Evolutionary conservation across 2,888 invertebrate genomes (phyloP).

Genomic region (Xestobium rufovillosum): DNA sequence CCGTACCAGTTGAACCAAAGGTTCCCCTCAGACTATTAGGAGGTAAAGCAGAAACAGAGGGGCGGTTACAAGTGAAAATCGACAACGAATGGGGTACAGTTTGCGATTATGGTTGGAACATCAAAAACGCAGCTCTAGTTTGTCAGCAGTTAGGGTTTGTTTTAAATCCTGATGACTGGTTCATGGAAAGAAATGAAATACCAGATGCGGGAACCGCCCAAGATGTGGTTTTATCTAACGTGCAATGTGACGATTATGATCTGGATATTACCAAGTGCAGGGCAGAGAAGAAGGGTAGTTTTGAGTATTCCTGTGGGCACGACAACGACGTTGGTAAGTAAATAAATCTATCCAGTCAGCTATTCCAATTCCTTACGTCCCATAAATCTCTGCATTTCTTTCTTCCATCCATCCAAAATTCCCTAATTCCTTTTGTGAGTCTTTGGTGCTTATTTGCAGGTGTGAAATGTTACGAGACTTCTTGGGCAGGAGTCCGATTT

Average conservation of each 20-base stretch:
- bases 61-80: conserved; percentile 77
- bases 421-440: too few relatives aligned
- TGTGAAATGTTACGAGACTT: conserved; percentile 81
- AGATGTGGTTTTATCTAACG: conserved; percentile 74
- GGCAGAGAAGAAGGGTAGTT: conserved; percentile 67
- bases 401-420: too few relatives aligned
- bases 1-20: conserved; percentile 53
- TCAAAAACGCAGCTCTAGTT: conserved; percentile 82
- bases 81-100: conserved; percentile 94
- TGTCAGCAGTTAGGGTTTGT: conserved; percentile 93
- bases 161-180: conserved; percentile 88
- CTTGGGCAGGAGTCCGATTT: conserved; percentile 90
- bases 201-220: conserved; percentile 70
- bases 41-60: conserved; percentile 74
- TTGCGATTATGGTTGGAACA: conserved; percentile 94
- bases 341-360: too few relatives aligned
- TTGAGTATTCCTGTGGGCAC: conserved; percentile 83
- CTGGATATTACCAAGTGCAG: conserved; percentile 82
- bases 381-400: too few relatives aligned
- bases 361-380: too few relatives aligned
- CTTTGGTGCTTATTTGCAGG: too few relatives aligned
- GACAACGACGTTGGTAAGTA: conserved; percentile 81
- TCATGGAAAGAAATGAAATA: conserved; percentile 72
- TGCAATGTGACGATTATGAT: conserved; percentile 86
- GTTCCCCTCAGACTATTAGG: conserved; percentile 74